Conservation (phyloP, 30 jellyfish, hydroid and myxozoan genomes). For the Hydractinia echinata region DNA sequence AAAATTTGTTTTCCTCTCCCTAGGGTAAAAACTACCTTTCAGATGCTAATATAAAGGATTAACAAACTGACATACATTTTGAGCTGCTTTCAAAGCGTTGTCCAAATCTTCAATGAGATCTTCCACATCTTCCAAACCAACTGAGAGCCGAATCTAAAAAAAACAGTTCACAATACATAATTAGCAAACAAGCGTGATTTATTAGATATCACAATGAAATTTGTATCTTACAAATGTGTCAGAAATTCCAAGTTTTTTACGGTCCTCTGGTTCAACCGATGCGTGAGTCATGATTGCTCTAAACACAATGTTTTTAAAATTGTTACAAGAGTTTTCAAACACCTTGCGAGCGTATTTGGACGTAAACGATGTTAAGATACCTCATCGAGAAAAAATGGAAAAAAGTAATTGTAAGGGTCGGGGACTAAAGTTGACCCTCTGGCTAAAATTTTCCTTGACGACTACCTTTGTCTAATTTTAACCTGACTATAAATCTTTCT, state of each 20-base stretch:
- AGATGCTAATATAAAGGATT: no score
- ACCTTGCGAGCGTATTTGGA: neutral
- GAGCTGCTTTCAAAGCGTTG: slow-evolving; percentile 88
- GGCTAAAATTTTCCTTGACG: no score
- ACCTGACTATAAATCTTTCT: no score
- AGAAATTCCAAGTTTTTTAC: slow-evolving; percentile 87
- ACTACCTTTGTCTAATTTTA: no score
- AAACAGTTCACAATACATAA: neutral
- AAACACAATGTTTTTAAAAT: neutral
- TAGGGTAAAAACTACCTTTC: no score
- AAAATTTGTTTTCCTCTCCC: no score
- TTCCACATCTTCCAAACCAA: slow-evolving; percentile 92
- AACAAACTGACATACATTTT: slow-evolving; percentile 4
- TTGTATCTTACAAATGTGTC: slow-evolving; percentile 81
- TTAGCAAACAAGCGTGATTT: neutral
- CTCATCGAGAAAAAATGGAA: neutral
- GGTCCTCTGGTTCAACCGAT: slow-evolving; percentile 92
- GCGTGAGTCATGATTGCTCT: slow-evolving; percentile 99
- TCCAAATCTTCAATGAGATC: slow-evolving; percentile 85
- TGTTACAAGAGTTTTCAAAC: neutral
- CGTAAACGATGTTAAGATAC: neutral
- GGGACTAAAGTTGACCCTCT: neutral
- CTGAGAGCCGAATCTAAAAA: slow-evolving; percentile 86
- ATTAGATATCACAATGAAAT: neutral
- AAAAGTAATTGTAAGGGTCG: neutral